Percentiles rank a stretch among this genome's conserved stretches.
Conservation (phyloP, 2,113 vertebrate genomes). For the Etheostoma cragini region DNA sequence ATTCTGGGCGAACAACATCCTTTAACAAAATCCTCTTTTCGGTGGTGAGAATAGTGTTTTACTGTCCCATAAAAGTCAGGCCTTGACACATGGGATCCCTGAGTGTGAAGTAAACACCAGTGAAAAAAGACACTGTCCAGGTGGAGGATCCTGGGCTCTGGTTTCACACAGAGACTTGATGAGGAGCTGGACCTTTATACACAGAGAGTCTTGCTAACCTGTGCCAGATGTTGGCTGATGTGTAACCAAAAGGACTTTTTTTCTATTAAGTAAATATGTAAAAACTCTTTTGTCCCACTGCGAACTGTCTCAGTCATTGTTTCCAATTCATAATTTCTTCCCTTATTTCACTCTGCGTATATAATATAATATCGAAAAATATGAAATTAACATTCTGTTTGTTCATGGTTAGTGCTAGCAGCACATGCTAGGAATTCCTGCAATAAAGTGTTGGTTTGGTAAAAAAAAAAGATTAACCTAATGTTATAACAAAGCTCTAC, state of each 20-base stretch:
- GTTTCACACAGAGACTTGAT: slow-evolving; percentile 38
- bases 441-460: neutral
- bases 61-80: slow-evolving; percentile 18
- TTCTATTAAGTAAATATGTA: neutral
- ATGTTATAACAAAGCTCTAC: neutral
- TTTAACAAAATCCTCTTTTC: neutral
- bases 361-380: neutral
- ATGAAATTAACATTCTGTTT: neutral
- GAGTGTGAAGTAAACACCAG: slow-evolving; percentile 18
- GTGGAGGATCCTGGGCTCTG: slow-evolving; percentile 18
- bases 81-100: slow-evolving; percentile 20
- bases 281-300: neutral
- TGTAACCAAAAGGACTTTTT: neutral
- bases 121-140: slow-evolving; percentile 38
- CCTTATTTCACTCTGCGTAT: neutral
- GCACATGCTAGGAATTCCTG: neutral
- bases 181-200: slow-evolving; percentile 11
- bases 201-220: slow-evolving; percentile 32
- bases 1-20: neutral
- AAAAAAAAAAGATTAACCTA: neutral
- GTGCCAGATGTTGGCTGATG: slow-evolving; percentile 55
- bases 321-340: neutral
- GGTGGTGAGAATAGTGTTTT: slow-evolving; percentile 21
- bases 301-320: neutral
- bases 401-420: neutral